Evolutionary conservation across 2,797 vertebrate species (phyloP).

Genomic region (Salarias fasciatus): DNA sequence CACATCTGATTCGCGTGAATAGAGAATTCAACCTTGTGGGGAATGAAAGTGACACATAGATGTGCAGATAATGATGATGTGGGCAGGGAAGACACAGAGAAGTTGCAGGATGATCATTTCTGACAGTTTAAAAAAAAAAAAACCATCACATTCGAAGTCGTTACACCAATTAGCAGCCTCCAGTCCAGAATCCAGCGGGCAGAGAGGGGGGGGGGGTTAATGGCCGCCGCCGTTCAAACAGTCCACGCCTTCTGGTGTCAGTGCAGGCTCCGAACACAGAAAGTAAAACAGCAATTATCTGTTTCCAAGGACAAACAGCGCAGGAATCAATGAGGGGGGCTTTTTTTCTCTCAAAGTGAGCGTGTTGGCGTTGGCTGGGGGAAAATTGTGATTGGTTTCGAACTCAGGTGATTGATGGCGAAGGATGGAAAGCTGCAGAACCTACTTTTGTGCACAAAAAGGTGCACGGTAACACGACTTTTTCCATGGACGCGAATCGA

Average conservation of each 20-base stretch:
- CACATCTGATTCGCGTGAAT: conserved; percentile 1
- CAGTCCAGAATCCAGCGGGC: conserved; percentile 24
- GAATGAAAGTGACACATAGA: not conserved
- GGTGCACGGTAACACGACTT: too few relatives aligned
- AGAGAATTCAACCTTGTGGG: not conserved
- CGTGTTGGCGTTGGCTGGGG: not conserved
- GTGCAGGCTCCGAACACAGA: conserved; percentile 9
- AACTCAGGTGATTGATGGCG: conserved; percentile 43
- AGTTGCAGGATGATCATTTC: conserved; percentile 27
- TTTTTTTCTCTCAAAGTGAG: conserved; percentile 26
- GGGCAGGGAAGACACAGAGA: conserved; percentile 8
- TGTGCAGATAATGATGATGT: conserved; percentile 23
- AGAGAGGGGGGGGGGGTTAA: conserved; percentile 38
- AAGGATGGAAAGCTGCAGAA: not conserved
- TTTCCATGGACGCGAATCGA: not conserved
- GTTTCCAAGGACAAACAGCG: conserved; percentile 35
- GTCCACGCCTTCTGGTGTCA: conserved; percentile 30
- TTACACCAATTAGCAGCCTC: conserved; percentile 60
- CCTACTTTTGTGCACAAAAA: too few relatives aligned
- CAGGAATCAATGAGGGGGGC: conserved; percentile 40
- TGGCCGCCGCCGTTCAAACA: conserved; percentile 39
- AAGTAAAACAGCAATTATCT: conserved; percentile 55
- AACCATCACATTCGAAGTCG: conserved; percentile 51
- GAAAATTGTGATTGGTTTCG: conserved; percentile 39
- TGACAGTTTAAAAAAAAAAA: conserved; percentile 38